Evolutionary conservation across 2,888 invertebrate species (phyloP).

Genomic region (Coremacera marginata): DNA sequence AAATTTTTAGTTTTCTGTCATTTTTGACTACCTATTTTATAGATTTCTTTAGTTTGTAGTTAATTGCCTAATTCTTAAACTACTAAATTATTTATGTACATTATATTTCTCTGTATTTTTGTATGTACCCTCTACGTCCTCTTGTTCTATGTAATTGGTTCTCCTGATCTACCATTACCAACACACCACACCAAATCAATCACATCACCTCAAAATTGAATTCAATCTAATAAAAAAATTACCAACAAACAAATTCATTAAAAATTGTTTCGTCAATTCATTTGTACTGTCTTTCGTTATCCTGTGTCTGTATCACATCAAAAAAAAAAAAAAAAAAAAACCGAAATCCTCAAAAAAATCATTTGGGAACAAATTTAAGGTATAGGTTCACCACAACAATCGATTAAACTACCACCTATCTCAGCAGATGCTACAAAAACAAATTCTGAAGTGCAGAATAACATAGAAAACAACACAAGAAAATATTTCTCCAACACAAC

Average conservation of each 20-base stretch:
- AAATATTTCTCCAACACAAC: conserved; percentile 86
- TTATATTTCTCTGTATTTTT: conserved; percentile 44
- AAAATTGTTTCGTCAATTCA: conserved; percentile 33
- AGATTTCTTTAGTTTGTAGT: conserved; percentile 15
- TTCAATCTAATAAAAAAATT: conserved; percentile 10
- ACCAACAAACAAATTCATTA: conserved; percentile 7
- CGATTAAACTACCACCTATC: conserved; percentile 70
- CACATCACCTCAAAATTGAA: conserved; percentile 26
- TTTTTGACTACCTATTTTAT: neutral
- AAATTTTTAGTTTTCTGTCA: neutral
- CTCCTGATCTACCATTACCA: conserved; percentile 42
- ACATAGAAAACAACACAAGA: conserved; percentile 59
- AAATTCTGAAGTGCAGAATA: conserved; percentile 55
- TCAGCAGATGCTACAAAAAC: conserved; percentile 65
- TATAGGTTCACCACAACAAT: conserved; percentile 66
- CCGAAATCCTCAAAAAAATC: conserved; percentile 49
- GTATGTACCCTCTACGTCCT: conserved; percentile 46
- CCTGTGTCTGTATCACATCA: conserved; percentile 43
- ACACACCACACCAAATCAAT: conserved; percentile 34
- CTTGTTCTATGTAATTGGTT: conserved; percentile 50
- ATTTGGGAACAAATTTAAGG: conserved; percentile 54
- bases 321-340: neutral
- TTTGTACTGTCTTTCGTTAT: conserved; percentile 39
- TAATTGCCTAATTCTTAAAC: neutral
- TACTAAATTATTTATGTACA: conserved; percentile 25